These are phyloP conservation scores for Apotomis capreana DNA, from an alignment of 2,888 invertebrate genomes.

Conservation along the genomic window DNA sequence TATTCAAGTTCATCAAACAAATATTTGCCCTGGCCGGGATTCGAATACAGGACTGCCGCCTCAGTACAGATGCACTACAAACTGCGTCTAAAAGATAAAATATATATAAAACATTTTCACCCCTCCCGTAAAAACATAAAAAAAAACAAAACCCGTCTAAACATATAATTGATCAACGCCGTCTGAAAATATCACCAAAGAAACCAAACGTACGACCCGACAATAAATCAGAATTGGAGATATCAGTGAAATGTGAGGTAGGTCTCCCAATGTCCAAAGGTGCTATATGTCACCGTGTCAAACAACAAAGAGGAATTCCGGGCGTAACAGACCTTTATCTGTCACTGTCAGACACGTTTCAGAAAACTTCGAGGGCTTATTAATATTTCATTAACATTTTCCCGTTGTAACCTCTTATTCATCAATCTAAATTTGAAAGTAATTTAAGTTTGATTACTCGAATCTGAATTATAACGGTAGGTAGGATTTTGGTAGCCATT, in stretches of 20 bases:
- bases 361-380: conserved; percentile 44
- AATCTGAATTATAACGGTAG: conserved; percentile 9
- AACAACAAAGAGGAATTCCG: conserved; percentile 31
- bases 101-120: neutral
- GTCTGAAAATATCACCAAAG: conserved; percentile 22
- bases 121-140: too few species aligned
- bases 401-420: conserved; percentile 42
- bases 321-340: conserved; percentile 19
- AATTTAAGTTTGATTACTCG: conserved; percentile 47
- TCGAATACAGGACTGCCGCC: too few species aligned
- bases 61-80: too few species aligned
- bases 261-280: conserved; percentile 9
- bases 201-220: conserved; percentile 16
- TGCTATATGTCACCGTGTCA: conserved; percentile 24
- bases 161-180: neutral
- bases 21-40: too few species aligned
- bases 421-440: conserved; percentile 48
- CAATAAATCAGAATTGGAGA: conserved; percentile 30
- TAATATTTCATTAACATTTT: conserved; percentile 47
- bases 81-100: too few species aligned
- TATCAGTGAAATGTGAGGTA: conserved; percentile 22
- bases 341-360: conserved; percentile 42
- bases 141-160: neutral
- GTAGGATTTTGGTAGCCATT: neutral
- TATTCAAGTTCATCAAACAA: too few species aligned